These are phyloP conservation scores for Epirrhoe tristata DNA, from an alignment of 2,888 invertebrate genomes.

Conservation along the genomic window DNA sequence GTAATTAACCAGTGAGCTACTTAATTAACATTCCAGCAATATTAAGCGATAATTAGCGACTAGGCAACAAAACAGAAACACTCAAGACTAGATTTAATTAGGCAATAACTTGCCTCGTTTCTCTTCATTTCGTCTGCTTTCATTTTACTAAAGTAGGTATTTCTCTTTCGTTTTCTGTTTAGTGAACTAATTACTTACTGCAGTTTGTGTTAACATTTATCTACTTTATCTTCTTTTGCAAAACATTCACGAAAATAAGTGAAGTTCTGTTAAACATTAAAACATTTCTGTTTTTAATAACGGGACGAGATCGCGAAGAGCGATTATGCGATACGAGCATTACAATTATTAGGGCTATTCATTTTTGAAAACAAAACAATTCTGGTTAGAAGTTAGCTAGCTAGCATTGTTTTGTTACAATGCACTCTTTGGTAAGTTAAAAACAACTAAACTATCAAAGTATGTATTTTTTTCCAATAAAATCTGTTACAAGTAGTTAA, in stretches of 20 bases:
- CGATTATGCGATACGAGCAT: too few relatives aligned
- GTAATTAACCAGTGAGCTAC: slow-evolving; percentile 5
- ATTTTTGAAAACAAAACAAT: too few relatives aligned
- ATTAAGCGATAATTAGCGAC: slow-evolving; percentile 1
- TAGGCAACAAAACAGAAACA: slow-evolving; percentile 13
- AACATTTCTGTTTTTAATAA: too few relatives aligned
- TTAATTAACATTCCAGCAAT: slow-evolving; percentile 14
- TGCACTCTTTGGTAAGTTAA: too few relatives aligned
- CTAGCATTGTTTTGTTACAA: too few relatives aligned
- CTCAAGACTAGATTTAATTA: slow-evolving; percentile 17
- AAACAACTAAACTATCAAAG: too few relatives aligned
- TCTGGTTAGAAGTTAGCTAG: too few relatives aligned
- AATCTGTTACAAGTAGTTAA: background rate
- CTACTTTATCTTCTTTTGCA: background rate
- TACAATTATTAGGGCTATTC: too few relatives aligned
- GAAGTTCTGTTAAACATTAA: background rate
- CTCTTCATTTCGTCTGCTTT: slow-evolving; percentile 8
- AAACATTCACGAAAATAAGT: background rate
- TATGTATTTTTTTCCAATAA: background rate
- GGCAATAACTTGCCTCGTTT: slow-evolving; percentile 13
- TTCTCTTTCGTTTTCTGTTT: slow-evolving; percentile 5
- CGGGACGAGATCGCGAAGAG: too few relatives aligned
- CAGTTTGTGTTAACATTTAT: background rate
- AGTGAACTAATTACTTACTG: background rate
- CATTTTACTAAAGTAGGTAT: slow-evolving; percentile 5